phyloP scores from a whole-genome alignment of 2,113 vertebrate species.

The Enhydra lutris region DNA sequence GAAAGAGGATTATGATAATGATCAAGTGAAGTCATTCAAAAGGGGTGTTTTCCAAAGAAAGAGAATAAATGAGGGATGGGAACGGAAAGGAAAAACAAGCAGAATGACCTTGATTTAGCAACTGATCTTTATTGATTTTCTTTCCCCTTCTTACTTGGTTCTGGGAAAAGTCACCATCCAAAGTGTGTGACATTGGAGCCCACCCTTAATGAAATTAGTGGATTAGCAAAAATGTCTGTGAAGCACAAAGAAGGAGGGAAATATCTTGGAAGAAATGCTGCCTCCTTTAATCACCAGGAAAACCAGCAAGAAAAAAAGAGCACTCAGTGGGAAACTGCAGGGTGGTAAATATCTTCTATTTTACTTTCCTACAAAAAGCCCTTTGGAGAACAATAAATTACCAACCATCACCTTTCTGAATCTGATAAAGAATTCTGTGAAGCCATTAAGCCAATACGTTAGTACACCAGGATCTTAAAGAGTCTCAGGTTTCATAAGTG shows the following conservation, averaged over 20 bases:
- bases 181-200: not conserved
- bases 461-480: not conserved
- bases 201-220: constrained; percentile 9
- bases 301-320: not conserved
- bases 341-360: not conserved
- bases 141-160: constrained; percentile 40
- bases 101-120: constrained; percentile 49
- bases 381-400: not conserved
- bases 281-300: constrained; percentile 14
- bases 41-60: constrained; percentile 38
- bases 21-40: constrained; percentile 31
- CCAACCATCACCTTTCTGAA: not conserved
- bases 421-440: not conserved
- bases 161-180: constrained; percentile 31
- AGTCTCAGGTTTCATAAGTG: not conserved
- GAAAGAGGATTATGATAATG: constrained; percentile 25
- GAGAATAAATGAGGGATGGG: not conserved
- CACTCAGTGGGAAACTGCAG: not conserved
- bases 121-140: constrained; percentile 44
- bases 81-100: not conserved
- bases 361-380: not conserved
- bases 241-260: not conserved
- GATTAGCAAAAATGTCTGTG: not conserved
- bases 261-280: not conserved
- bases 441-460: not conserved